Conservation (phyloP, 2,113 vertebrate species). For the Ochotona curzoniae region DNA sequence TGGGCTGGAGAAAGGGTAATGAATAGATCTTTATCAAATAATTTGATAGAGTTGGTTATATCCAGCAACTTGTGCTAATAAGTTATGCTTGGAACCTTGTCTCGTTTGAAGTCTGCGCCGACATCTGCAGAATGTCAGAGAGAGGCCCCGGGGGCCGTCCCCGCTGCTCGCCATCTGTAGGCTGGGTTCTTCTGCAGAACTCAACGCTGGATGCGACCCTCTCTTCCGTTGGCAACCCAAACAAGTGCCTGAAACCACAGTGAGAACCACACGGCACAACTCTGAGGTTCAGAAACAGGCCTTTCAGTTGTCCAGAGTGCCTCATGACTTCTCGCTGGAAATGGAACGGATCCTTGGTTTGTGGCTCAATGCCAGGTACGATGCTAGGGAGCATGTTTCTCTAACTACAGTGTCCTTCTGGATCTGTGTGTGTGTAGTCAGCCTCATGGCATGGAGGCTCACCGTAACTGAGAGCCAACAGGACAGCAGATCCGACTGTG, state of each 20-base stretch:
- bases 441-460: background rate
- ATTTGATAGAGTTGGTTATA: conserved; percentile 67
- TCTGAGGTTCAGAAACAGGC: background rate
- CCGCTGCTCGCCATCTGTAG: accelerated
- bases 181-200: accelerated
- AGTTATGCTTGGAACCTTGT: conserved; percentile 17
- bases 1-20: conserved; percentile 67
- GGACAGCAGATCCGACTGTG: accelerated
- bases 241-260: background rate
- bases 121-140: background rate
- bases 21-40: conserved; percentile 78
- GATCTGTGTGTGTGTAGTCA: too few relatives aligned
- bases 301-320: background rate
- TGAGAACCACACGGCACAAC: accelerated
- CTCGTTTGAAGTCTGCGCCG: background rate
- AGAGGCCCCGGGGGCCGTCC: background rate
- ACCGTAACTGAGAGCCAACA: background rate
- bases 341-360: background rate
- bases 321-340: background rate
- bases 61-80: conserved; percentile 16
- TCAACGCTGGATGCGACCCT: accelerated
- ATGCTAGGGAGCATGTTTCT: background rate
- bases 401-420: background rate
- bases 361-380: background rate
- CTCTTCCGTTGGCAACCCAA: background rate